Evolutionary conservation across 2,888 invertebrate species (phyloP).

Genomic region (Lagria hirta): DNA sequence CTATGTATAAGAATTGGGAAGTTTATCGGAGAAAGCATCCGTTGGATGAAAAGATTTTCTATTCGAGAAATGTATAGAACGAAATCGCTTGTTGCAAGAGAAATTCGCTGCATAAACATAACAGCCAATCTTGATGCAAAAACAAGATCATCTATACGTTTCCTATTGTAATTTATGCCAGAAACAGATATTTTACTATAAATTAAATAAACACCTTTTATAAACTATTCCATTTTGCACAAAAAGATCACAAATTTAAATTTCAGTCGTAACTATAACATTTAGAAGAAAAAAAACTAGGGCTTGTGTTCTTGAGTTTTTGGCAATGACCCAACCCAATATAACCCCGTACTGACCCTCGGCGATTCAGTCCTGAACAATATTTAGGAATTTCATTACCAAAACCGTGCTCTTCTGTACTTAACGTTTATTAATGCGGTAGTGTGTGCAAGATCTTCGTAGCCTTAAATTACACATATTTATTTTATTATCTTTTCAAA

Average conservation of each 20-base stretch:
- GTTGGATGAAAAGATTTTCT: slow-evolving; percentile 41
- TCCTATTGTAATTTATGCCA: no score
- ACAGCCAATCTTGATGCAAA: slow-evolving; percentile 13
- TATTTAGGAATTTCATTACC: slow-evolving; percentile 36
- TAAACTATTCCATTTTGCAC: no score
- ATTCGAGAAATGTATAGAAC: slow-evolving; percentile 30
- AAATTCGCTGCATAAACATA: slow-evolving; percentile 9
- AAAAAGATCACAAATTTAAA: no score
- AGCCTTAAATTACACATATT: no score
- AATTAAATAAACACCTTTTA: no score
- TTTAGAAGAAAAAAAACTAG: no score
- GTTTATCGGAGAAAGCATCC: slow-evolving; percentile 46
- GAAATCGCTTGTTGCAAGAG: slow-evolving; percentile 19
- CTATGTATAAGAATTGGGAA: slow-evolving; percentile 43
- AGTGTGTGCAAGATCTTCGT: no score
- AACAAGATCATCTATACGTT: no score
- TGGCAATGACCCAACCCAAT: slow-evolving; percentile 36
- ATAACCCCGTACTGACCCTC: slow-evolving; percentile 22
- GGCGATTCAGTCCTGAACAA: slow-evolving; percentile 24
- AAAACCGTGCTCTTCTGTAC: slow-evolving; percentile 18
- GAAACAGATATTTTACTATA: no score
- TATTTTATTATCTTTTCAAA: no score
- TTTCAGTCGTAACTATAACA: no score
- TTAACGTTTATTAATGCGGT: slow-evolving; percentile 27
- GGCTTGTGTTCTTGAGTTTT: no score